phyloP scores from a whole-genome alignment of 2,113 vertebrate genomes.

The Ranitomeya variabilis region DNA sequence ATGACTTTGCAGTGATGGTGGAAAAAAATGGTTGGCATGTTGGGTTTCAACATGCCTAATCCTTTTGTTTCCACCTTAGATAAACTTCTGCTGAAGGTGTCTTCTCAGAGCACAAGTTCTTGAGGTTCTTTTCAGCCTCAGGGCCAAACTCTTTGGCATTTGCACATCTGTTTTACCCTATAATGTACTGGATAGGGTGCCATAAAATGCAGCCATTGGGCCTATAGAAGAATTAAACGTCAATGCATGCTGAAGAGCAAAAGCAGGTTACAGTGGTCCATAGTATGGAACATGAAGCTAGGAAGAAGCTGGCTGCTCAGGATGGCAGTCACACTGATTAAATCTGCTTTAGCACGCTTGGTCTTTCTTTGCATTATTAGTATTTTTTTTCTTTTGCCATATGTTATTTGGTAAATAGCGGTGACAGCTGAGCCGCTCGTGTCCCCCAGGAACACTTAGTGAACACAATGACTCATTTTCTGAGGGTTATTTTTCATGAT shows the following conservation, averaged over 20 bases:
- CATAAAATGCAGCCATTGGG: background rate
- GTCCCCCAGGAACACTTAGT: slow-evolving; percentile 37
- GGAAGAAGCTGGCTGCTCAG: background rate
- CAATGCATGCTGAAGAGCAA: background rate
- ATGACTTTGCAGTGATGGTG: too few relatives aligned
- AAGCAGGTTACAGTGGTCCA: background rate
- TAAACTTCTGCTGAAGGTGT: too few relatives aligned
- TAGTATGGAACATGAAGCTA: too few relatives aligned
- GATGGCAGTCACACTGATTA: slow-evolving; percentile 38
- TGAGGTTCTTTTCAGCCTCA: background rate
- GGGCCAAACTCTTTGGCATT: background rate
- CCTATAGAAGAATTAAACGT: background rate
- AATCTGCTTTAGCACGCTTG: slow-evolving; percentile 44
- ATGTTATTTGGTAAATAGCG: slow-evolving; percentile 57
- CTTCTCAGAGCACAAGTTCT: background rate
- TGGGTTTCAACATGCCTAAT: too few relatives aligned
- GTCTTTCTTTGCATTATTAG: slow-evolving; percentile 43
- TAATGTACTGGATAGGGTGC: background rate
- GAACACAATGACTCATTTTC: slow-evolving; percentile 46
- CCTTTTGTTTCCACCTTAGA: too few relatives aligned
- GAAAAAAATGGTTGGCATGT: too few relatives aligned
- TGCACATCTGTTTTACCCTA: background rate
- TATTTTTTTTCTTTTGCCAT: slow-evolving; percentile 51
- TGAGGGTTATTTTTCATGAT: slow-evolving; percentile 43
- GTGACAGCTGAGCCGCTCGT: slow-evolving; percentile 41